A percentile compares a stretch with the other conserved stretches of the same genome.
phyloP scores from a whole-genome alignment of 2,797 vertebrate genomes.

The Vireo griseus region DNA sequence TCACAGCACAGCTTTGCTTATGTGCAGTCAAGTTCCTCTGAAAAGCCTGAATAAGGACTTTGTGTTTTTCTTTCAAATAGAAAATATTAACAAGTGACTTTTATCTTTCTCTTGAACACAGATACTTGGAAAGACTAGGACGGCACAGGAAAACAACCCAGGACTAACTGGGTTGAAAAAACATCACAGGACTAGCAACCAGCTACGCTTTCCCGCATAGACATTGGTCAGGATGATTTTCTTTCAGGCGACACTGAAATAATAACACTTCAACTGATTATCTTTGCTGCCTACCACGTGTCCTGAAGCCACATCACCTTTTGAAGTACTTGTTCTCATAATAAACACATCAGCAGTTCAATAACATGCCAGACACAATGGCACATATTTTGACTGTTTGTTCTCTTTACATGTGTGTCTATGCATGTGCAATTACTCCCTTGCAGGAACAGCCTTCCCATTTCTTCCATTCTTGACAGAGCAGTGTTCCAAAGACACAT shows the following conservation, averaged over 20 bases:
- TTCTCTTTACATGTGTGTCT: fast-evolving
- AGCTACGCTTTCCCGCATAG: neutral
- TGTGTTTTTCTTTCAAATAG: neutral
- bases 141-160: neutral
- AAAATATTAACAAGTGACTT: neutral
- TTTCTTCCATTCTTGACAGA: neutral
- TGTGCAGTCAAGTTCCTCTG: neutral
- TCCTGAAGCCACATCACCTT: neutral
- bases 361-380: neutral
- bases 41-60: neutral
- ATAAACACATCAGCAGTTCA: neutral
- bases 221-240: neutral
- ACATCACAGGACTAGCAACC: neutral
- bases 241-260: neutral
- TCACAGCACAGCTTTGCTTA: neutral
- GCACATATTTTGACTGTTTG: neutral
- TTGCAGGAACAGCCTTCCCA: neutral
- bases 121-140: neutral
- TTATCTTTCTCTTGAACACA: neutral
- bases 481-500: neutral
- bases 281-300: neutral
- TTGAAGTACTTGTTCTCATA: neutral
- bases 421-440: neutral
- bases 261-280: neutral
- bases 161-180: too few relatives aligned